Evolutionary conservation across 2,797 vertebrate genomes (phyloP).

Genomic region (Fundulus diaphanus): DNA sequence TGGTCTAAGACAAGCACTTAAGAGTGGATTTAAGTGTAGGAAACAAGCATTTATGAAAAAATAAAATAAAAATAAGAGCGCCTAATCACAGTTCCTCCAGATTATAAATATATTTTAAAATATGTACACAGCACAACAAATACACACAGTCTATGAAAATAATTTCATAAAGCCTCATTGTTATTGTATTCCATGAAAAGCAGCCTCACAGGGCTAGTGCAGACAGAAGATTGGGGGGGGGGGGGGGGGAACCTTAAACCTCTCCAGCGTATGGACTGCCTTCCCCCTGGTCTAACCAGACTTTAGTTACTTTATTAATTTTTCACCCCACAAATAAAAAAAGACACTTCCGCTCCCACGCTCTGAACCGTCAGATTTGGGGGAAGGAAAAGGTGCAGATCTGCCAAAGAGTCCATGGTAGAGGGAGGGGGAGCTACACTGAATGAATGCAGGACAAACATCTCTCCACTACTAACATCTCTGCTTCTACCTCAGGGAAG

Average conservation of each 20-base stretch:
- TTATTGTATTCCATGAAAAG: conserved; percentile 63
- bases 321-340: conserved; percentile 12
- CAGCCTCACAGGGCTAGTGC: conserved; percentile 73
- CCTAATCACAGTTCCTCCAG: conserved; percentile 65
- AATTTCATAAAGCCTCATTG: conserved; percentile 71
- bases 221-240: conserved; percentile 54
- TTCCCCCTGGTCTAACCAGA: conserved; percentile 27
- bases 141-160: conserved; percentile 64
- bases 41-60: conserved; percentile 67
- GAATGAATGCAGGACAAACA: conserved; percentile 23
- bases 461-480: conserved; percentile 18
- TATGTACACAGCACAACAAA: conserved; percentile 78
- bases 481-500: conserved; percentile 24
- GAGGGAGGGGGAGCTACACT: neutral
- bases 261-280: conserved; percentile 11
- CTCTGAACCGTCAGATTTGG: conserved; percentile 19
- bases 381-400: conserved; percentile 19
- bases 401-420: conserved; percentile 3
- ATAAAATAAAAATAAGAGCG: conserved; percentile 50
- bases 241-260: conserved; percentile 25
- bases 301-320: conserved; percentile 17
- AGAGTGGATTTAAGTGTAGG: conserved; percentile 13
- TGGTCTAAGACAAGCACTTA: conserved; percentile 38
- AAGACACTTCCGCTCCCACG: conserved; percentile 19
- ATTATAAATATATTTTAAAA: conserved; percentile 85